phyloP scores from a whole-genome alignment of 2,797 vertebrate species.

The Tragopan temminckii region DNA sequence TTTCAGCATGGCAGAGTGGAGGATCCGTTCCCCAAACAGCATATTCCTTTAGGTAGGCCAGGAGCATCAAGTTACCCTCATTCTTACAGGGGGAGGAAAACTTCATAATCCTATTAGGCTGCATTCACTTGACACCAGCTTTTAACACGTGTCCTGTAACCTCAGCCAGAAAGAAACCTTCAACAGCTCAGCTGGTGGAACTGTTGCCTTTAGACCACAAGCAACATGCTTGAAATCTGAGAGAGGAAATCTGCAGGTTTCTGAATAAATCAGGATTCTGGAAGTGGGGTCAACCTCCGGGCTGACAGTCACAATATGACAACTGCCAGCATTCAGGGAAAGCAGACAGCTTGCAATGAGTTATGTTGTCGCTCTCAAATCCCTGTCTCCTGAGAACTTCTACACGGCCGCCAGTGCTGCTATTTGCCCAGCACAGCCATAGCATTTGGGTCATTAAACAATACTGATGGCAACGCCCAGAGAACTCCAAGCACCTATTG shows the following conservation, averaged over 20 bases:
- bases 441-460: slow-evolving; percentile 77
- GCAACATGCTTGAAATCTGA: neutral
- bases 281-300: neutral
- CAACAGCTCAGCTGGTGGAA: slow-evolving; percentile 4
- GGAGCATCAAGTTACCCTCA: neutral
- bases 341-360: neutral
- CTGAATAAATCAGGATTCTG: slow-evolving; percentile 23
- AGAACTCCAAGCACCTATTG: slow-evolving; percentile 69
- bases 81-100: neutral
- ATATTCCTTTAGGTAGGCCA: neutral
- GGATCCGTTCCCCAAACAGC: neutral
- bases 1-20: neutral
- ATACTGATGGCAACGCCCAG: slow-evolving; percentile 60
- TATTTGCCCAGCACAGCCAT: slow-evolving; percentile 48
- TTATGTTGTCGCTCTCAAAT: neutral
- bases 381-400: neutral
- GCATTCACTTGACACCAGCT: slow-evolving; percentile 13
- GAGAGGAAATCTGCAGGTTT: neutral
- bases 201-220: slow-evolving; percentile 11
- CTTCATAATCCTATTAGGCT: neutral
- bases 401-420: slow-evolving; percentile 16
- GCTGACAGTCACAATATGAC: neutral
- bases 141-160: neutral
- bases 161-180: slow-evolving; percentile 38
- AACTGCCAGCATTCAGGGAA: neutral